phyloP scores from a whole-genome alignment of 1,140 invertebrate genomes.

The Saccostrea glomerata region DNA sequence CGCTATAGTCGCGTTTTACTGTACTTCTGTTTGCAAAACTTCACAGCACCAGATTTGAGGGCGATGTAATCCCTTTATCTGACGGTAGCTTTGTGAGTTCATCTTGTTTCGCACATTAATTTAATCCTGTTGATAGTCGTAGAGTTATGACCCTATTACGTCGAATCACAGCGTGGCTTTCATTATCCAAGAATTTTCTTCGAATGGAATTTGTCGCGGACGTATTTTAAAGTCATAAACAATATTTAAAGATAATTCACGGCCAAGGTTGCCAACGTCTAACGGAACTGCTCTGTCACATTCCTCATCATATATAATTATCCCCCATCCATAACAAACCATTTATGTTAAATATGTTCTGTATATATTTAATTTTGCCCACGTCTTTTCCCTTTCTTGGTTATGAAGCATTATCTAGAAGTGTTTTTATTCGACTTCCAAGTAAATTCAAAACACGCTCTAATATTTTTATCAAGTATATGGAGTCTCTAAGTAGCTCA shows the following conservation, averaged over 20 bases:
- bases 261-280: neutral
- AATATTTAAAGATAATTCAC: neutral
- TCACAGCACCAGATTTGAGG: neutral
- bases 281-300: conserved; percentile 7
- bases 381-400: neutral
- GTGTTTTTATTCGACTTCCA: no score
- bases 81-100: conserved; percentile 7
- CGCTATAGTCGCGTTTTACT: neutral
- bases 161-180: neutral
- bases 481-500: no score
- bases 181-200: conserved; percentile 12
- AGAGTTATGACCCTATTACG: neutral
- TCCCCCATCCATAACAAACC: neutral
- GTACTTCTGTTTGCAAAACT: neutral
- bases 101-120: conserved; percentile 21
- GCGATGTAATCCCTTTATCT: conserved; percentile 15
- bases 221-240: conserved; percentile 5
- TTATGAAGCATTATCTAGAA: no score
- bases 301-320: neutral
- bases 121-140: conserved; percentile 21
- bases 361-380: neutral
- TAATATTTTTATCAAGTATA: no score
- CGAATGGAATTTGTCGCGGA: conserved; percentile 25
- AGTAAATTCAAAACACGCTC: no score
- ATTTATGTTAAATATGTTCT: neutral